Evolutionary conservation across 2,888 invertebrate genomes (phyloP).

Genomic region (Fragum fragum): DNA sequence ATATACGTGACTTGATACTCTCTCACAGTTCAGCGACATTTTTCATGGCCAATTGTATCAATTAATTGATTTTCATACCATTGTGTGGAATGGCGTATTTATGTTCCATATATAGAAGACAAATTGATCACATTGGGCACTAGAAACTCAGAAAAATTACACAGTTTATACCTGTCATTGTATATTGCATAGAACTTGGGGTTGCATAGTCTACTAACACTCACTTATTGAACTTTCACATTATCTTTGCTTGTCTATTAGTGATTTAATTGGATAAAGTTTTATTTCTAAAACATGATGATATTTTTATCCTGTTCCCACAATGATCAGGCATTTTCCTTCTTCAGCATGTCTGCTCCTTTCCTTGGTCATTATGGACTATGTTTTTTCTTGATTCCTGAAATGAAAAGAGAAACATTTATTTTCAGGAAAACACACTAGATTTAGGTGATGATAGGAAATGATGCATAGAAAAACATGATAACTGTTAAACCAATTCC

Average conservation of each 20-base stretch:
- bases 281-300: no score
- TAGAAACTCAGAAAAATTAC: slow-evolving; percentile 1
- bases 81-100: slow-evolving; percentile 18
- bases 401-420: no score
- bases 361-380: no score
- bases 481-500: no score
- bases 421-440: no score
- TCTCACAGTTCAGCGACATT: slow-evolving; percentile 8
- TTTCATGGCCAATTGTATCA: slow-evolving; percentile 15
- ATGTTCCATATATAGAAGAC: slow-evolving; percentile 25
- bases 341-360: no score
- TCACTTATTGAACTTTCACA: neutral
- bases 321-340: no score
- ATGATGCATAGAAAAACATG: no score
- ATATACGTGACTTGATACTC: slow-evolving; percentile 2
- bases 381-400: no score
- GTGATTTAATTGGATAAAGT: no score
- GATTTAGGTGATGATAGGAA: no score
- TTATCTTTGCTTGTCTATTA: neutral
- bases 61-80: slow-evolving; percentile 36
- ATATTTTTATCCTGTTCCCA: no score
- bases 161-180: neutral
- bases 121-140: slow-evolving; percentile 17
- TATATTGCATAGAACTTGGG: neutral
- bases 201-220: neutral